phyloP scores from a whole-genome alignment of 2,113 vertebrate genomes.

The Poecilia latipinna region DNA sequence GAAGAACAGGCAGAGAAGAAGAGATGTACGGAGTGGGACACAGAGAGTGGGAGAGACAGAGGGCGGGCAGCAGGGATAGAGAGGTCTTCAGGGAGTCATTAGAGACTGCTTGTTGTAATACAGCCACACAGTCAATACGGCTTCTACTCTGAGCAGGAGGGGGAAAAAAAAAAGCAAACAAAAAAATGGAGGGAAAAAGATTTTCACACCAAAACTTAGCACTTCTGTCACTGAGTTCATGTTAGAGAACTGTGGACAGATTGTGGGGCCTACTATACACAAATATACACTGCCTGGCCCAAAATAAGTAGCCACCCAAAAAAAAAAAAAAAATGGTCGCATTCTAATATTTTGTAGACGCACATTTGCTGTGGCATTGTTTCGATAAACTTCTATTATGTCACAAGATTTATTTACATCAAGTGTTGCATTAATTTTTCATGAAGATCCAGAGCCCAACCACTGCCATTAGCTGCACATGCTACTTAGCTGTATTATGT shows the following conservation, averaged over 20 bases:
- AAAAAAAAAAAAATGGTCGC: too few species aligned
- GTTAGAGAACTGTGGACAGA: slow-evolving; percentile 10
- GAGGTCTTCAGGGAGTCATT: slow-evolving; percentile 81
- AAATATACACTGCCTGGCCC: background rate
- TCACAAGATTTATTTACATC: too few species aligned
- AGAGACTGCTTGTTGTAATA: slow-evolving; percentile 77
- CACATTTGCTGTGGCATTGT: too few species aligned
- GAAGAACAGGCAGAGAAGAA: slow-evolving; percentile 69
- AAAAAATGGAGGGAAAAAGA: slow-evolving; percentile 43
- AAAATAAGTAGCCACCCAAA: too few species aligned
- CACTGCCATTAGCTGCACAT: too few species aligned
- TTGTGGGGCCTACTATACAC: background rate
- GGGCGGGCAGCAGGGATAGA: slow-evolving; percentile 67
- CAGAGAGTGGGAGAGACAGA: slow-evolving; percentile 49
- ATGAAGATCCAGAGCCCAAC: too few species aligned
- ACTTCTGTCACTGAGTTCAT: slow-evolving; percentile 20
- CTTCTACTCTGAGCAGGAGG: slow-evolving; percentile 62
- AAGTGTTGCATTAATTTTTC: too few species aligned
- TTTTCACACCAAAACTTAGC: slow-evolving; percentile 54
- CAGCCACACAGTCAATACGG: slow-evolving; percentile 78
- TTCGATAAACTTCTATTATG: too few species aligned
- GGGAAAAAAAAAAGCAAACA: slow-evolving; percentile 45
- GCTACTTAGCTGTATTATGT: too few species aligned
- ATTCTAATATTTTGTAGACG: too few species aligned
- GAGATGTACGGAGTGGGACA: slow-evolving; percentile 39